Evolutionary conservation across 1,140 invertebrate genomes (phyloP).

Genomic region (Trinorchestia longiramus): DNA sequence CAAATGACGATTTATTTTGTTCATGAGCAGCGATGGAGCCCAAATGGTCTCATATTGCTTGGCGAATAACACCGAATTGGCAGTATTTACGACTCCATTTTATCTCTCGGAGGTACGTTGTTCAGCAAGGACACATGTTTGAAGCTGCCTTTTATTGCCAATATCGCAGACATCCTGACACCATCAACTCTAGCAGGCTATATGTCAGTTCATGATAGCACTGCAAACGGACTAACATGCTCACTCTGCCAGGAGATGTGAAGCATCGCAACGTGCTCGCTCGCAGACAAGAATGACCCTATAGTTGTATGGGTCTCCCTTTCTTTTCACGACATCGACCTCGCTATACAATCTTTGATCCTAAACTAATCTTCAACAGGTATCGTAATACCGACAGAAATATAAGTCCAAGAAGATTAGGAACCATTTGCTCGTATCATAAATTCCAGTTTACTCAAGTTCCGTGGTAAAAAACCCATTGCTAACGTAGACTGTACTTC

Average conservation of each 20-base stretch:
- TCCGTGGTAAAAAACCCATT: too few species aligned
- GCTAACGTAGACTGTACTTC: too few species aligned
- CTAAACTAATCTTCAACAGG: neutral
- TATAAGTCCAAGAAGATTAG: neutral
- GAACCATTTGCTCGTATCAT: neutral
- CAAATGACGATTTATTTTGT: neutral
- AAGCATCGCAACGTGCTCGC: neutral
- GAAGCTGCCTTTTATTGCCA: neutral
- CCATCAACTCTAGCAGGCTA: neutral
- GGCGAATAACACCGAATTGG: neutral
- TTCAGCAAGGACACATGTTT: neutral
- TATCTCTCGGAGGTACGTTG: neutral
- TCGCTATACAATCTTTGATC: neutral
- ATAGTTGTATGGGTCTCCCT: neutral
- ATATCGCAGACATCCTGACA: neutral
- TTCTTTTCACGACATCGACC: constrained; percentile 6
- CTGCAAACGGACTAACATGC: constrained; percentile 11
- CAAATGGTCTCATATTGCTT: neutral
- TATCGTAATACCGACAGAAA: neutral
- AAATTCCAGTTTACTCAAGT: too few species aligned
- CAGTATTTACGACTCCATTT: neutral
- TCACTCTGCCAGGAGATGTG: neutral
- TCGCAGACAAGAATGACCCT: neutral
- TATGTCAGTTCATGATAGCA: constrained; percentile 8
- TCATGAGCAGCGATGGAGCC: neutral